Evolutionary conservation across 92 coral and sea anemone genomes (phyloP).

Genomic region (Montipora capitata): DNA sequence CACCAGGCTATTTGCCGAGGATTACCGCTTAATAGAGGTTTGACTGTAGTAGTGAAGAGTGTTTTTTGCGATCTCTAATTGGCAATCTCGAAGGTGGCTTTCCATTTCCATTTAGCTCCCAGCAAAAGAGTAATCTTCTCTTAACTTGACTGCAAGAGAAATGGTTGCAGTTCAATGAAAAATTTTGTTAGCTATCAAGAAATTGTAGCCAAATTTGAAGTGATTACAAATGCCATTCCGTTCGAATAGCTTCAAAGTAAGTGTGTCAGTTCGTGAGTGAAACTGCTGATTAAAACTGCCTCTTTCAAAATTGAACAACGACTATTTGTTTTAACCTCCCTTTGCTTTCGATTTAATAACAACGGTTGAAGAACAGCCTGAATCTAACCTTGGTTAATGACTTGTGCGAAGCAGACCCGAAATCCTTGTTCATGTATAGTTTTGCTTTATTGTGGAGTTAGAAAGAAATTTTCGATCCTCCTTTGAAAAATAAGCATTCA

Average conservation of each 20-base stretch:
- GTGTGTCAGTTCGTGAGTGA: not conserved
- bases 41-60: too few relatives aligned
- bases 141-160: not conserved
- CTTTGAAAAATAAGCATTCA: not conserved
- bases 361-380: not conserved
- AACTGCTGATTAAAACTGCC: not conserved
- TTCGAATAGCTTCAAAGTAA: not conserved
- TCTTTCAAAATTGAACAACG: not conserved
- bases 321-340: not conserved
- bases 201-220: not conserved
- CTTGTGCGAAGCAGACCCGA: not conserved
- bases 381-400: not conserved
- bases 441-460: not conserved
- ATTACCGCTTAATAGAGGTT: too few relatives aligned
- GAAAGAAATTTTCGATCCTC: not conserved
- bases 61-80: not conserved
- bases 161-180: not conserved
- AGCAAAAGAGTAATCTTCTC: not conserved
- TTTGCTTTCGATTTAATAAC: not conserved
- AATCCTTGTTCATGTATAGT: not conserved
- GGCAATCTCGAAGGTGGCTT: not conserved
- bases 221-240: not conserved
- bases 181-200: not conserved
- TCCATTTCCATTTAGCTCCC: not conserved
- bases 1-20: too few relatives aligned